phyloP scores from a whole-genome alignment of 2,797 vertebrate genomes.

The Pelochelys cantorii region DNA sequence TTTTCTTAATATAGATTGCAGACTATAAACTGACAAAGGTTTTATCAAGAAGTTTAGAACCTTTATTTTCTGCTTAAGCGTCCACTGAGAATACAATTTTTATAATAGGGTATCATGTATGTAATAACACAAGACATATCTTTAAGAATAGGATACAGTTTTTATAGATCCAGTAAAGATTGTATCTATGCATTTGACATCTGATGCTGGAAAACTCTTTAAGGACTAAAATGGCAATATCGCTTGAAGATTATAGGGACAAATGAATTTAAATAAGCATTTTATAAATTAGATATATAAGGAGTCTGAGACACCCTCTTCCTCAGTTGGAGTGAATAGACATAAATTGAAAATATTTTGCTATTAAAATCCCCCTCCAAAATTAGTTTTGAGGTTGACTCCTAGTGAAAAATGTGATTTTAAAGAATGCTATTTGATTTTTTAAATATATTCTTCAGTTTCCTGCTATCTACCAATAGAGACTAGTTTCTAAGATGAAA shows the following conservation, averaged over 20 bases:
- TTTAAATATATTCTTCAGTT: constrained; percentile 32
- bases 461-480: constrained; percentile 58
- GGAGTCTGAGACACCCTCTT: constrained; percentile 26
- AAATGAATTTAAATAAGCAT: constrained; percentile 51
- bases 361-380: neutral
- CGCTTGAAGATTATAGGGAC: constrained; percentile 25
- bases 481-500: constrained; percentile 70
- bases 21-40: constrained; percentile 47
- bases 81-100: constrained; percentile 58
- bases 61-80: constrained; percentile 71
- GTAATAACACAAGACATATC: constrained; percentile 52
- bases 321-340: constrained; percentile 3
- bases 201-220: constrained; percentile 49
- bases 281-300: constrained; percentile 56
- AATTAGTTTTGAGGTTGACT: constrained; percentile 21
- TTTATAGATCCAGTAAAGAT: constrained; percentile 24
- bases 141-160: constrained; percentile 30
- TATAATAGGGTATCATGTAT: constrained; percentile 49
- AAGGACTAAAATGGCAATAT: constrained; percentile 46
- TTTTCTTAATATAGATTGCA: constrained; percentile 58
- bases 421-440: neutral
- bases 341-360: neutral
- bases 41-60: constrained; percentile 61
- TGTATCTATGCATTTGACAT: constrained; percentile 52
- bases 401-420: constrained; percentile 1